Percentiles rank a stretch among this genome's conserved stretches.
Conservation (phyloP, 2,888 invertebrate species). For the Nowickia ferox region DNA sequence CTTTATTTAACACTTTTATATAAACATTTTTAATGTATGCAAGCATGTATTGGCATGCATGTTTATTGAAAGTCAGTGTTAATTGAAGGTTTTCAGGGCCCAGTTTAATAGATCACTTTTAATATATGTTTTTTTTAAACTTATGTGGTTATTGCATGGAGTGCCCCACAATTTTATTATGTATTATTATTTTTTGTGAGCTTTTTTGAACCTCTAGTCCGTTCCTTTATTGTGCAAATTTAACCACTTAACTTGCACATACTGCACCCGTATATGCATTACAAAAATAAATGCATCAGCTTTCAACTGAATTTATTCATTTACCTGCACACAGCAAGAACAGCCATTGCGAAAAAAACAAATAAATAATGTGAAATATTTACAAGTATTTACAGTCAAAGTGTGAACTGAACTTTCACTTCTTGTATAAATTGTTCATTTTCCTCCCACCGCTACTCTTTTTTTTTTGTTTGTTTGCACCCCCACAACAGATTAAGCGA, state of each 20-base stretch:
- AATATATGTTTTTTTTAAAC: background rate
- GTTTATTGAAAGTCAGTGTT: background rate
- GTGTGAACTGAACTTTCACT: slow-evolving; percentile 55
- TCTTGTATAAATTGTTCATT: background rate
- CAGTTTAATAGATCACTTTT: background rate
- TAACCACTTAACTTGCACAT: background rate
- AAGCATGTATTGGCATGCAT: background rate
- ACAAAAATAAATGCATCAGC: slow-evolving; percentile 11
- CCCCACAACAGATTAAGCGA: slow-evolving; percentile 46
- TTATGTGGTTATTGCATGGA: no score
- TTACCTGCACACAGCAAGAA: slow-evolving; percentile 12
- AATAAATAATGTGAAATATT: slow-evolving; percentile 4
- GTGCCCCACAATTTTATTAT: no score
- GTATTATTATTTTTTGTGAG: background rate
- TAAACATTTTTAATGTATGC: slow-evolving; percentile 13
- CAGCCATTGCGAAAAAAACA: background rate
- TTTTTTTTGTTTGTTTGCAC: background rate
- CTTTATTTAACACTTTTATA: slow-evolving; percentile 64
- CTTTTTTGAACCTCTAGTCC: background rate
- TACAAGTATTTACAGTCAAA: slow-evolving; percentile 27
- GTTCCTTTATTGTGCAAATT: background rate
- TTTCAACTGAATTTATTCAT: slow-evolving; percentile 4
- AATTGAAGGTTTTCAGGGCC: background rate
- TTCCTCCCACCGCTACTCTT: background rate
- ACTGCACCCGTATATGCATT: background rate